These are phyloP conservation scores for Heterodera carotae DNA, from an alignment of 1,140 invertebrate species.

Conservation along the genomic window DNA sequence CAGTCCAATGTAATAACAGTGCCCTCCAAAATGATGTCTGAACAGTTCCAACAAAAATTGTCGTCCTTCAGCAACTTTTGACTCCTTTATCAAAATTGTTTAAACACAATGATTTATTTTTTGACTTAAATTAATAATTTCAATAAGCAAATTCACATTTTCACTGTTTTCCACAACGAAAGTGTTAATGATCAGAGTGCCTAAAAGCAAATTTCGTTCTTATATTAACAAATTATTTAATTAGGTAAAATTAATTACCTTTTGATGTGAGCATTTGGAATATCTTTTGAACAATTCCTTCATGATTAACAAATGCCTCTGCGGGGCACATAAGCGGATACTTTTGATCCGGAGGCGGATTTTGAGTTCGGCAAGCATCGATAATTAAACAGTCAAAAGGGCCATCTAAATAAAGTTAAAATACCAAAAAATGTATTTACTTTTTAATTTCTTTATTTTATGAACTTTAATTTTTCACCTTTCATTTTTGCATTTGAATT, in stretches of 20 bases:
- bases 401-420: constrained; percentile 19
- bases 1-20: constrained; percentile 16
- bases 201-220: not conserved
- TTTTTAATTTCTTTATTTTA: too few species aligned
- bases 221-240: not conserved
- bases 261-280: constrained; percentile 16
- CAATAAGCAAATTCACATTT: not conserved
- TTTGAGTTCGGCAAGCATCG: constrained; percentile 3
- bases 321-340: constrained; percentile 23
- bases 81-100: not conserved
- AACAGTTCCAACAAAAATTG: constrained; percentile 28
- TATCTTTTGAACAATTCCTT: constrained; percentile 19
- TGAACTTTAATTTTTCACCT: too few species aligned
- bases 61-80: not conserved
- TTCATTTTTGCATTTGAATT: too few species aligned
- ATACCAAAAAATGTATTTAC: too few species aligned
- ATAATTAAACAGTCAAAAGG: constrained; percentile 24
- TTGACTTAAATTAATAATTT: not conserved
- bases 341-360: not conserved
- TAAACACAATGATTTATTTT: not conserved
- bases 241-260: constrained; percentile 1
- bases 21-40: constrained; percentile 15
- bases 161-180: constrained; percentile 3
- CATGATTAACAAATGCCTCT: constrained; percentile 6
- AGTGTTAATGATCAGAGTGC: constrained; percentile 25